Evolutionary conservation across 2,797 vertebrate species (phyloP).

Genomic region (Knipowitschia caucasica): DNA sequence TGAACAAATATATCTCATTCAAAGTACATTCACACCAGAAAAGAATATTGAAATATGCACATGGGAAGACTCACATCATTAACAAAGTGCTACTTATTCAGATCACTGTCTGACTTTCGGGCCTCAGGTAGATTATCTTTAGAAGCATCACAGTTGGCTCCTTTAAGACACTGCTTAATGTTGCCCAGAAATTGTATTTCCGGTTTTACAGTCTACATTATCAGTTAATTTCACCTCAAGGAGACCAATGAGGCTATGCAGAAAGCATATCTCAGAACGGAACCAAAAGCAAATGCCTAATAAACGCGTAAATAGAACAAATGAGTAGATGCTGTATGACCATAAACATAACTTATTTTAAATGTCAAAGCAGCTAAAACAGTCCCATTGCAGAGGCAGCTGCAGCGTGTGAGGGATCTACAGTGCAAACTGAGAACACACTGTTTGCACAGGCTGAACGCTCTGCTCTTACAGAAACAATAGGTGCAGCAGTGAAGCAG

Average conservation of each 20-base stretch:
- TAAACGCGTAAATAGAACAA: background rate
- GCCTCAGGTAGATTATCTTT: background rate
- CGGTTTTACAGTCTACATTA: conserved; percentile 24
- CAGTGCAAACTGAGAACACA: conserved; percentile 24
- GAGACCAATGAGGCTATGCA: conserved; percentile 7
- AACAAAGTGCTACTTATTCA: conserved; percentile 21
- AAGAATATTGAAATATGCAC: conserved; percentile 13
- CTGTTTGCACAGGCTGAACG: conserved; percentile 24
- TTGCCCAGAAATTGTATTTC: conserved; percentile 11
- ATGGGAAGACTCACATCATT: conserved; percentile 17
- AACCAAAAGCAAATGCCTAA: conserved; percentile 7
- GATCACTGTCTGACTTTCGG: conserved; percentile 4
- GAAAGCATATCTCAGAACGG: conserved; percentile 14
- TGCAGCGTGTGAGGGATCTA: conserved; percentile 7
- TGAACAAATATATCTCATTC: no score
- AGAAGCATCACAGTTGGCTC: conserved; percentile 5
- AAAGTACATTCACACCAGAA: no score
- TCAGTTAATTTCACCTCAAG: conserved; percentile 27
- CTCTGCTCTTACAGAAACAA: conserved; percentile 42
- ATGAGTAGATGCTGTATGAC: background rate
- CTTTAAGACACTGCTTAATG: conserved; percentile 12
- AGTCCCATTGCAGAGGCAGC: conserved; percentile 8
- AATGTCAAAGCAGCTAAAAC: background rate
- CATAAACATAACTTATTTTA: background rate
- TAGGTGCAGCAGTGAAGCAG: conserved; percentile 42